Percentiles rank a stretch among this genome's conserved stretches.
Conservation (phyloP, 1,140 invertebrate genomes). For the Maconellicoccus hirsutus region DNA sequence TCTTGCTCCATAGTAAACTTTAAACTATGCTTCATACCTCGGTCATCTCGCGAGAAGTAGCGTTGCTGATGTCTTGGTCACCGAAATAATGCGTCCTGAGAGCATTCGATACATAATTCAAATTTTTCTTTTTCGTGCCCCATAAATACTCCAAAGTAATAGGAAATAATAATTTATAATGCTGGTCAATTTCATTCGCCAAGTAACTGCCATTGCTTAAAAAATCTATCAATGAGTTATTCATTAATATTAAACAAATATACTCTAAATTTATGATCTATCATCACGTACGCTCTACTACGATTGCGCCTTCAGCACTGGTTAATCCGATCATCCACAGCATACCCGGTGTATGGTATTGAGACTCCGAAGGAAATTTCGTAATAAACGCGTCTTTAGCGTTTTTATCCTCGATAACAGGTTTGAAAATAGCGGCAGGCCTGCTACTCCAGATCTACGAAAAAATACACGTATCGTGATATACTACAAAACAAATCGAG, state of each 20-base stretch:
- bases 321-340: neutral
- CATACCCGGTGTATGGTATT: neutral
- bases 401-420: neutral
- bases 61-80: neutral
- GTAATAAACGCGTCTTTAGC: neutral
- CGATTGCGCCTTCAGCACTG: neutral
- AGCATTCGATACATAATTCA: neutral
- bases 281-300: no score
- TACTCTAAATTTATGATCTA: no score
- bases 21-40: neutral
- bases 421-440: neutral
- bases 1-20: no score
- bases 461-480: no score
- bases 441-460: neutral
- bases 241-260: no score
- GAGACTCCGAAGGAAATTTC: neutral
- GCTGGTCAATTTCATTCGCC: neutral
- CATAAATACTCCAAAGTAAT: neutral
- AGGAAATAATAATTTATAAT: neutral
- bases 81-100: constrained; percentile 1
- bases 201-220: neutral
- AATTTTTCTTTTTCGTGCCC: neutral
- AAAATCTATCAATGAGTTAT: no score
- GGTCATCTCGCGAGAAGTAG: neutral
- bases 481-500: no score